Base-by-base conservation (phyloP, 1,140 invertebrate genomes). In the Trigoniulus corallinus region DNA sequence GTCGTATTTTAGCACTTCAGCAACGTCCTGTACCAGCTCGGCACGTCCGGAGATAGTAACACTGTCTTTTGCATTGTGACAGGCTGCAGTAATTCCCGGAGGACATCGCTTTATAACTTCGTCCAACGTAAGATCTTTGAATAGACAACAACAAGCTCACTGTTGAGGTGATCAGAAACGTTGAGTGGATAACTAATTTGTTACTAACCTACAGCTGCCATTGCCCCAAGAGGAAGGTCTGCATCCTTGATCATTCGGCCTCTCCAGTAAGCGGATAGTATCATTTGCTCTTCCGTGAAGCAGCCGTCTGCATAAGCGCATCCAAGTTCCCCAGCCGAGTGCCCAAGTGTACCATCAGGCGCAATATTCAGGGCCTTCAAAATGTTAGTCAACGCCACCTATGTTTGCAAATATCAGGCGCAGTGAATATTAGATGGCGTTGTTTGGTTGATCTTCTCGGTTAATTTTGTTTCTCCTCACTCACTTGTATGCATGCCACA, bases 271-370 rank as follows among this genome's bases (percentile, higher is more conserved):
- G 92, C 91, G 45, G 88, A 80, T 48, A 94, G 64, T 25, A 97
- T 78, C 0, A 88, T 84, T 68, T 98, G 89, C 63, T 96, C 89
- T 1, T 79, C 77, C 7, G 88, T 94, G 54, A 97, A 80, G 22
- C 82, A 82, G 3, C 88, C 91, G 71, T 98, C 94, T 39, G 92
- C 92, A 69, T 98, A 98, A 7, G 88, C 93, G 69, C 93, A 98
- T 2, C 87, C 88, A 47, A 94, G 69, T 71, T 95, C 89, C 22
- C 89, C 89, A 13, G 89, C 91, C 0, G 92, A 97, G 64, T 98
- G 93, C 1, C 94, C 94, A 40, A 98, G 70, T 57, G 98, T 91
- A 46, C 89, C 91, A 67, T 96, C 88, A 7, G 91, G 87, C 44
- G 76, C 68, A 13, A 98, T 74, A 49, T 80, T 82, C 37, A 95